Base-by-base conservation (phyloP, 2,113 vertebrate species). In the Trematocara unimaculatum region DNA sequence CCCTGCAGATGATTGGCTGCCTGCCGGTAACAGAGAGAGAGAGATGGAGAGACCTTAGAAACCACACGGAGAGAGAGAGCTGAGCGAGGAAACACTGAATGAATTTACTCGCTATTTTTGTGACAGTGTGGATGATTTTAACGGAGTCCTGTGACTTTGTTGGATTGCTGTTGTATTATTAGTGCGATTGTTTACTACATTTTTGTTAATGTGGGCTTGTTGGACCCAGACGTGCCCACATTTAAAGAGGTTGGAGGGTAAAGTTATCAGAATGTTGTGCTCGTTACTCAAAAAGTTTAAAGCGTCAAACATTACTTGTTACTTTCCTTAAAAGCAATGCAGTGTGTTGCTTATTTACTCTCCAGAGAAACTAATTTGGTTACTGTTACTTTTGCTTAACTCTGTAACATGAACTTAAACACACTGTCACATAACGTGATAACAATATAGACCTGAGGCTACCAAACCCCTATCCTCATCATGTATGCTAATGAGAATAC, bases 1-100 rank as follows among this genome's bases (percentile, higher is more conserved):
- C 94, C 93, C 91, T 83, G 88, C 94, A 89, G 95, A 89, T 93
- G 97, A 97, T 97, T 97, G 97, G 97, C 85, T 88, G 86, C 18
- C 93, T 95, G 96, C 95, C 92, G 77, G 82, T 29, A 67, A 89
- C 47, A 72, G 56, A 62, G 26, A 54, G 95, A 93, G 31, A 31
- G 95, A 91, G 92, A 93, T 81, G 84, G 87, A 86, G 84, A 84
- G 56, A 54, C 31, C 60, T 33, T 26, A 2, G 53, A 49, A 83
- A 92, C 33, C 10, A 38, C 33, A 94, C 78, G 94, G 94, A 93
- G 95, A 54, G 94, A 11, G 67, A 3, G 70, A 29, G 70, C 67
- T 74, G 40, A 74, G 42, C 6, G 42, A 74, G 93, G 88, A 72
- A 9, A 8, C 49, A 29, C 29, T 35, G 84, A 81, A 80, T 81